A percentile compares a stretch with the other conserved stretches of the same genome.
These are phyloP conservation scores for Cariama cristata DNA, from an alignment of 2,113 vertebrate species.

Conservation along the genomic window DNA sequence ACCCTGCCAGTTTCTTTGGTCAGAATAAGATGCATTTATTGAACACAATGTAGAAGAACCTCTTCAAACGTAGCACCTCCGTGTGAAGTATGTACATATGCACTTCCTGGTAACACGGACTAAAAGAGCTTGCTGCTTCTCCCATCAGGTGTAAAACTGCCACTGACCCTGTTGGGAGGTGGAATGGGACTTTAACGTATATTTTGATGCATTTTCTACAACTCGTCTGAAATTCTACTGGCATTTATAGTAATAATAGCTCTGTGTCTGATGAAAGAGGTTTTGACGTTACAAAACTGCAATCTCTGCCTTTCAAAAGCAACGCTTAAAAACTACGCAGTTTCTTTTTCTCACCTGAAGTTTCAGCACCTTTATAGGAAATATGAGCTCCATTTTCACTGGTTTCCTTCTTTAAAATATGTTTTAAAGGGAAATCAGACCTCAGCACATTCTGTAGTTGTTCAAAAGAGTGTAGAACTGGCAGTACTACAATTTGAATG, in stretches of 20 bases:
- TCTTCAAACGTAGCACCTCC: neutral
- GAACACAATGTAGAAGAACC: neutral
- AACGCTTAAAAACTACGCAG: neutral
- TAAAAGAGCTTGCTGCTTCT: neutral
- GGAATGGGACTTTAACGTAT: neutral
- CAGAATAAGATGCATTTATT: neutral
- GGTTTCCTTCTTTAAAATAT: neutral
- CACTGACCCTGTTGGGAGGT: neutral
- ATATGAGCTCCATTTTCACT: neutral
- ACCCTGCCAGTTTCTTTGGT: neutral
- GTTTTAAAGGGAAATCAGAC: conserved; percentile 7
- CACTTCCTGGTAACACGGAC: neutral
- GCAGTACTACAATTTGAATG: conserved; percentile 35
- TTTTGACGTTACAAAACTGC: neutral
- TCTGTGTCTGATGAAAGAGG: neutral
- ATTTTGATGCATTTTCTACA: neutral
- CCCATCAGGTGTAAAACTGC: neutral
- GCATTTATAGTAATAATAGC: neutral
- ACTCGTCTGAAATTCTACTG: neutral
- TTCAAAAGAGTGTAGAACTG: conserved; percentile 36
- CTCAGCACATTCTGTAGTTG: neutral
- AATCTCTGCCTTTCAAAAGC: neutral
- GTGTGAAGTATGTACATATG: neutral
- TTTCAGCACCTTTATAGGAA: neutral
- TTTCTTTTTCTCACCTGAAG: conserved; percentile 14